A percentile compares a stretch with the other conserved stretches of the same genome.
phyloP scores from a whole-genome alignment of 2,113 vertebrate species.

The Calonectris borealis region DNA sequence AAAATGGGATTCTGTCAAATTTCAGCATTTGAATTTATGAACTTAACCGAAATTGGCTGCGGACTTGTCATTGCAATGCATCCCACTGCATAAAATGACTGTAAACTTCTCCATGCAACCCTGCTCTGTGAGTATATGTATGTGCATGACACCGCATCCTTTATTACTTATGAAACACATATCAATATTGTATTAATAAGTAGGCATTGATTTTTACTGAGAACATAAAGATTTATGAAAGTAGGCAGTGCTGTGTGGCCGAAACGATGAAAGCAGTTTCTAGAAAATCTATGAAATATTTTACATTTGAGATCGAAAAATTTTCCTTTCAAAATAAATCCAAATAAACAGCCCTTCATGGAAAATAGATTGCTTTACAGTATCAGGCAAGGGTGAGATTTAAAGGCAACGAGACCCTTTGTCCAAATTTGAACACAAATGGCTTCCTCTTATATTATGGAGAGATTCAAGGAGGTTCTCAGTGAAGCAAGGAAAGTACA shows the following conservation, averaged over 20 bases:
- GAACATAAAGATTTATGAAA: constrained; percentile 45
- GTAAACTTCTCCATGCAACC: background rate
- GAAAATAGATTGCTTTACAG: background rate
- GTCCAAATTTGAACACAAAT: background rate
- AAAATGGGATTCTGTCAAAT: constrained; percentile 45
- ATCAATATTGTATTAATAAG: constrained; percentile 55
- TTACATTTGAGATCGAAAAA: background rate
- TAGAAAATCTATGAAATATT: constrained; percentile 20
- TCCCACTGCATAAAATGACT: background rate
- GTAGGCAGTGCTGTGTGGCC: background rate
- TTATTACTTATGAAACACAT: background rate
- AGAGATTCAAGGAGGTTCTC: background rate
- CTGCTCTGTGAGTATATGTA: background rate
- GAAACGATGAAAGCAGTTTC: background rate
- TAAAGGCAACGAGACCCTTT: background rate
- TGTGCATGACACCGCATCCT: background rate
- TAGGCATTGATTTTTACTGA: constrained; percentile 53
- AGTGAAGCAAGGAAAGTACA: background rate
- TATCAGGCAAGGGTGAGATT: background rate
- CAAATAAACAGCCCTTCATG: background rate
- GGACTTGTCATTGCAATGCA: background rate
- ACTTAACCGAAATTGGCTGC: background rate
- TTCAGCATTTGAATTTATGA: constrained; percentile 45
- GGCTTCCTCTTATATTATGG: background rate
- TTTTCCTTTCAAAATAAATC: background rate